phyloP scores from a whole-genome alignment of 2,113 vertebrate genomes.

The Amphilophus citrinellus region DNA sequence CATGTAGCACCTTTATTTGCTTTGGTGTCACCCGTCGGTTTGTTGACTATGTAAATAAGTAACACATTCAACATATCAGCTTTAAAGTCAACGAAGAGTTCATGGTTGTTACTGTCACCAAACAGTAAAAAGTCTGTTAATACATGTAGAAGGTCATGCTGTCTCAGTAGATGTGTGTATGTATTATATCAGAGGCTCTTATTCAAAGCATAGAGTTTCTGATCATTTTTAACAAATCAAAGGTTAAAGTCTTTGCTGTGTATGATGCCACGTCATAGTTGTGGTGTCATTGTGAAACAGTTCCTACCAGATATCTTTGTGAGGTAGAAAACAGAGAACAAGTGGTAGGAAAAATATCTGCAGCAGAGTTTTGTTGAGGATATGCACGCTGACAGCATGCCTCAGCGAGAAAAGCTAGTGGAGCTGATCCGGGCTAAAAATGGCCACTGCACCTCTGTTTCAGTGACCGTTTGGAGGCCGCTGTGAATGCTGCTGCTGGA shows the following conservation, averaged over 20 bases:
- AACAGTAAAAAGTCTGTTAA: not conserved
- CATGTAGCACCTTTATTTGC: not conserved
- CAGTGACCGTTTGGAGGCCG: not conserved
- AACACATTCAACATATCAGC: not conserved
- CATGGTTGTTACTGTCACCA: not conserved
- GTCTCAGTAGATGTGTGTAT: not conserved
- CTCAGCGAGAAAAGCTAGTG: not conserved
- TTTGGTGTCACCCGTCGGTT: no score
- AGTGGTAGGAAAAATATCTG: not conserved
- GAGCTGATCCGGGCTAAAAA: constrained; percentile 24
- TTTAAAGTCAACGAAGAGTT: not conserved
- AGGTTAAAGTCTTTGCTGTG: not conserved
- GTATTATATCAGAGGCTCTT: not conserved
- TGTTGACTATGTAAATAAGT: not conserved
- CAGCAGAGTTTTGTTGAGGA: not conserved
- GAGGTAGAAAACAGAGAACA: not conserved
- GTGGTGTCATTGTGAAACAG: not conserved
- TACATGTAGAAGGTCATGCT: accelerated
- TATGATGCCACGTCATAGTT: not conserved
- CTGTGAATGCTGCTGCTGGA: not conserved
- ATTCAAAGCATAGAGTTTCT: not conserved
- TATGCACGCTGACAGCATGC: accelerated
- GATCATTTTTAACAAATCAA: not conserved
- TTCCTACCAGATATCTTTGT: not conserved
- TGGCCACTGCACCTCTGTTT: not conserved